Percentiles rank a stretch among this genome's conserved stretches.
Conservation (phyloP, 1,140 invertebrate species). For the Drosophila albomicans region DNA sequence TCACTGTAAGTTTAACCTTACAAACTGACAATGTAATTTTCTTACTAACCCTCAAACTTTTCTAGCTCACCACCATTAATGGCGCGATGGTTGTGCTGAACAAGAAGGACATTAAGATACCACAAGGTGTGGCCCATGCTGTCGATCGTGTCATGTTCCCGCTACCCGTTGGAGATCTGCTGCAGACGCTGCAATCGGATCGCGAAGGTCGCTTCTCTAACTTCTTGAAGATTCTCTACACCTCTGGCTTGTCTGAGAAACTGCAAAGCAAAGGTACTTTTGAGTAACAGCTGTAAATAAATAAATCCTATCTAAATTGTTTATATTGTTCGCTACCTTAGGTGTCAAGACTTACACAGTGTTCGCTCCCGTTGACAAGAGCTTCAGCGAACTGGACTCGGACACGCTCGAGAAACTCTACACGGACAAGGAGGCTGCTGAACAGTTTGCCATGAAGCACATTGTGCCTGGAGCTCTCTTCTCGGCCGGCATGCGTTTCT, state of each 20-base stretch:
- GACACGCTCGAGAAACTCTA: slow-evolving; percentile 87
- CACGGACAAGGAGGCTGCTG: slow-evolving; percentile 88
- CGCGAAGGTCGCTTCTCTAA: slow-evolving; percentile 91
- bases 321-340: slow-evolving; percentile 54
- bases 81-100: slow-evolving; percentile 91
- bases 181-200: slow-evolving; percentile 93
- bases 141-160: slow-evolving; percentile 95
- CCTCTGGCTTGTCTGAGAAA: slow-evolving; percentile 90
- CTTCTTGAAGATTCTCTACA: slow-evolving; percentile 91
- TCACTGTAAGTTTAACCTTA: slow-evolving; percentile 86
- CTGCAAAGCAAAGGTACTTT: slow-evolving; percentile 85
- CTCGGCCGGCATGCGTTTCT: slow-evolving; percentile 93
- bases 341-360: slow-evolving; percentile 93
- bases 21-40: no score
- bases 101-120: slow-evolving; percentile 92
- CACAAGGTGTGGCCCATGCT: slow-evolving; percentile 93
- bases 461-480: slow-evolving; percentile 91
- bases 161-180: slow-evolving; percentile 92
- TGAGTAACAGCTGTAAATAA: background rate
- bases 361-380: slow-evolving; percentile 93
- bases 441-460: slow-evolving; percentile 91
- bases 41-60: background rate
- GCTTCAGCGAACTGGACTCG: slow-evolving; percentile 89
- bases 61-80: slow-evolving; percentile 92
- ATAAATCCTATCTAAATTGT: background rate